Base-by-base conservation (phyloP, 2,888 invertebrate species). In the Luperina nickerlii region DNA sequence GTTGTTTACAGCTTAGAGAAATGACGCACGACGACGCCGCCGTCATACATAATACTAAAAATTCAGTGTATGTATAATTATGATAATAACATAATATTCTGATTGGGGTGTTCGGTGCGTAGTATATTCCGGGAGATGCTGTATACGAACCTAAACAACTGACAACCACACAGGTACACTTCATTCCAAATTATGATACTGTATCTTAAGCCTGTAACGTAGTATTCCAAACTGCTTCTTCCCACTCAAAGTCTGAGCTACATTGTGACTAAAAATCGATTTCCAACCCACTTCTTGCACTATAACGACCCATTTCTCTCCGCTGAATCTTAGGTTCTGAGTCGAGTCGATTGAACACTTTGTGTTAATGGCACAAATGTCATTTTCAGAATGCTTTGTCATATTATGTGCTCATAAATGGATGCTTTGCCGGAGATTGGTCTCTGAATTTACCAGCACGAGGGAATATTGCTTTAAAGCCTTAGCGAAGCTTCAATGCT, bases 301-400 rank as follows among this genome's bases (percentile, higher is more conserved):
- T 81, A 38, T 85, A 73, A 85, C 74, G 85, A 77, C 87, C 87
- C 72, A 76, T 85, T 85, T 85, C 74, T 80, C 85, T 74, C 71
- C 42, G 85, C 60, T 81, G 76, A 87, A 77, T 87, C 85, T 87
- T 77, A 87, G 74, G 54, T 76, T 66, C 54, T 11, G 60, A 77
- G 76, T 62, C 87, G 57, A 87, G n/a, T 85, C 74, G 87, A 77
- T 65, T 81, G 87, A 87, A 77, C 85, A 85, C 71, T 85, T 79
- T 79, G 84, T 81, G 65, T 81, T 85, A 85, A 87, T 87, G 71
- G 85, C 71, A 74, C 48, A n/a, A 85, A 85, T 81, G 87, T 69
- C 87, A 76, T 87, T 87, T 80, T 67, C 76, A 84, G 76, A 87
- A 63, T 74, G 66, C 74, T 78, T 74, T 74, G 73, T 83, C 86